Evolutionary conservation across 92 coral and sea anemone species (phyloP).

Genomic region (Actinostola sp.): DNA sequence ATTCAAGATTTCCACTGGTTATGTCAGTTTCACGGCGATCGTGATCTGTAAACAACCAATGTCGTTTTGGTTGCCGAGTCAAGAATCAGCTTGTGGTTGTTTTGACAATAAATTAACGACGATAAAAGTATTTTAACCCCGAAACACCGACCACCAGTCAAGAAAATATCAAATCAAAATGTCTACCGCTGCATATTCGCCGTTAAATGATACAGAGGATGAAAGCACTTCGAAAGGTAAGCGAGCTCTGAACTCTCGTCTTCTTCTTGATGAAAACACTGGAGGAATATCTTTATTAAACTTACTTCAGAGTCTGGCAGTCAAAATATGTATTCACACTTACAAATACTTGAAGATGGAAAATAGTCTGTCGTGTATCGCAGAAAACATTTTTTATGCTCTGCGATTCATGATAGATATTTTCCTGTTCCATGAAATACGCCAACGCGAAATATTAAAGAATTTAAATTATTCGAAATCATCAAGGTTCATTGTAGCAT

Average conservation of each 20-base stretch:
- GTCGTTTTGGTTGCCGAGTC: conserved; percentile 3
- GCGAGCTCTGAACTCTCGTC: not conserved
- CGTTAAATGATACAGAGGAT: conserved; percentile 67
- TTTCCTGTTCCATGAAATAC: too few relatives aligned
- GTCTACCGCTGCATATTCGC: conserved; percentile 66
- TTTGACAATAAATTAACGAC: conserved; percentile 25
- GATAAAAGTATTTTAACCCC: conserved; percentile 16
- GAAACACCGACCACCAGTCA: conserved; percentile 34
- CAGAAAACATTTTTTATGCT: not conserved
- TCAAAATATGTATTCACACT: conserved; percentile 1
- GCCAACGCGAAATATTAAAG: conserved; percentile 4
- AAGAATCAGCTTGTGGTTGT: conserved; percentile 24
- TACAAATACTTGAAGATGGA: not conserved
- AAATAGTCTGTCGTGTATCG: not conserved
- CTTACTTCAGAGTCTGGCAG: not conserved
- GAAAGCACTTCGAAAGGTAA: conserved; percentile 58
- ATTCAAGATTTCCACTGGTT: not conserved
- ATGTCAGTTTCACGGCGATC: not conserved
- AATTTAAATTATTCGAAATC: too few relatives aligned
- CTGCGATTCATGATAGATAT: not conserved
- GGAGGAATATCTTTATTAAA: too few relatives aligned
- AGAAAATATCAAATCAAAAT: conserved; percentile 23
- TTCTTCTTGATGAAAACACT: too few relatives aligned
- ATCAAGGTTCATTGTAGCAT: too few relatives aligned
- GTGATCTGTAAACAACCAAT: conserved; percentile 10